Conservation (phyloP, 2,113 vertebrate genomes). For the Onychorhynchus coronatus region DNA sequence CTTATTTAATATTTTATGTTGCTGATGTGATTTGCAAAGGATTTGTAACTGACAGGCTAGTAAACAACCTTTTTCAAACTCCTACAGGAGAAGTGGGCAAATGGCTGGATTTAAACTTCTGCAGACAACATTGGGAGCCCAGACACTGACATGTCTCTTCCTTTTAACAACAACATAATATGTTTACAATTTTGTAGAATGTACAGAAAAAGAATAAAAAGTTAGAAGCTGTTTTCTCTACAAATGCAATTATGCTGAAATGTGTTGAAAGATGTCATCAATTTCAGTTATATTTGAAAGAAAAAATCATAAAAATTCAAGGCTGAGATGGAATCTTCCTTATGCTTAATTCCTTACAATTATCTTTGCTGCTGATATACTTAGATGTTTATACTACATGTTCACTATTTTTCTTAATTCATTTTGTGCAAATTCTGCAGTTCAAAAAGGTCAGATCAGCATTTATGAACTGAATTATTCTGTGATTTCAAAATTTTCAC, state of each 20-base stretch:
- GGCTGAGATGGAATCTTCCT: background rate
- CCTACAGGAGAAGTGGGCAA: background rate
- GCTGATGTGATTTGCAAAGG: background rate
- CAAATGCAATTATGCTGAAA: background rate
- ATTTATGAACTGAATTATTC: background rate
- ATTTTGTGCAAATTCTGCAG: background rate
- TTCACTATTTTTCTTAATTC: background rate
- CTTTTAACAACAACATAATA: background rate
- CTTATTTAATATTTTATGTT: slow-evolving; percentile 16
- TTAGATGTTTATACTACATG: background rate
- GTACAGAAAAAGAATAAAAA: background rate
- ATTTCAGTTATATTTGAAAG: background rate
- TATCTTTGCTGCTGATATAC: background rate
- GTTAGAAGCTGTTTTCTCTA: background rate
- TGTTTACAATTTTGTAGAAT: background rate
- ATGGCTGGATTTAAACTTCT: background rate
- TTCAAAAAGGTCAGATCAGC: background rate
- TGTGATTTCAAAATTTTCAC: background rate
- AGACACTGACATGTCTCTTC: background rate
- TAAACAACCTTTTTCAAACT: background rate
- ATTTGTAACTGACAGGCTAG: background rate
- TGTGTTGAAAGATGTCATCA: background rate
- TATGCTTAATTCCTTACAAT: background rate
- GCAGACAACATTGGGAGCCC: background rate
- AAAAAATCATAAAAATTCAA: background rate